Base-by-base conservation (phyloP, 2,113 vertebrate genomes). In the Hippopotamus amphibius region DNA sequence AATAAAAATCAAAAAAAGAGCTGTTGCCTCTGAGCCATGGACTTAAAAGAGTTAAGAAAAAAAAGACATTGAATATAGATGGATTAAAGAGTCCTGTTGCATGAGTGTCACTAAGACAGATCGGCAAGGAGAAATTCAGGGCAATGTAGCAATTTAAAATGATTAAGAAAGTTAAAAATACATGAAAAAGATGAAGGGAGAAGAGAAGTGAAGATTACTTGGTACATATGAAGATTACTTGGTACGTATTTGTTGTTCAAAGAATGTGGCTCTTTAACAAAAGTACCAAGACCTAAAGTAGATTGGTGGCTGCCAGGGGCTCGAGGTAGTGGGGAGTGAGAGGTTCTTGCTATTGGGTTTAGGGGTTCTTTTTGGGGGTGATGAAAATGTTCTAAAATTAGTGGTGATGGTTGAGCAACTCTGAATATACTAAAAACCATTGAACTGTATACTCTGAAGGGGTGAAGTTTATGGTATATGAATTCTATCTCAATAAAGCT, bases 41-140 rank as follows among this genome's bases (percentile, higher is more conserved):
- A 66, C 63, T 80, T 81, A 55, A 65, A 88, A 95, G 82, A 82
- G 74, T 57, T 37, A 79, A 79, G 37, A 57, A 57, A 16, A 37
- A 93, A 89, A 48, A 65, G 22, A 10, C 6, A 24, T 33, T 61
- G 57, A 65, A 26, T 41, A 17, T 72, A 63, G 50, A 55, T 37
- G 17, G 66, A 74, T 66, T 76, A 37, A 69, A 69, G 50, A 87
- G 68, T 24, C 2, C 6, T 9, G 89, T 30, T 5, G 30, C 46
- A 22, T 7, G 53, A 85, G 11, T 65, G 24, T 74, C 24, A 43
- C 89, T 63, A 21, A 66, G 69, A 48, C 55, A 66, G 43, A 66
- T 5, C 76, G 61, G 55, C 37, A 83, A 79, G 37, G 63, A 93
- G 74, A 85, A 81, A 93, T n/a, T 97, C 74, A 57, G 59, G 80